Base-by-base conservation (phyloP, 2,113 vertebrate genomes). In the Istiophorus platypterus region DNA sequence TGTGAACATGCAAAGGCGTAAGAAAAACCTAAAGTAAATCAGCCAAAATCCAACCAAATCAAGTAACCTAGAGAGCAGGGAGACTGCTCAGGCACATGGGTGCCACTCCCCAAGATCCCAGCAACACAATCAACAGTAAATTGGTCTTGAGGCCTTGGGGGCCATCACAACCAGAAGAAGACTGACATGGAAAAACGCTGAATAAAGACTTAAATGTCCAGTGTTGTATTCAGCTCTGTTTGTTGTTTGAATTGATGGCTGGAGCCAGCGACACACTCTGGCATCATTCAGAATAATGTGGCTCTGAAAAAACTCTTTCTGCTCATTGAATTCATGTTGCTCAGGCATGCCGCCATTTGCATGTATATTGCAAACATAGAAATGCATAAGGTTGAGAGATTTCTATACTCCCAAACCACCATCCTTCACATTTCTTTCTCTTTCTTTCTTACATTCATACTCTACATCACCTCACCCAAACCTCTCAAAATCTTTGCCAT, bases 351-450 rank as follows among this genome's bases (percentile, higher is more conserved):
- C 26, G 39, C 74, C 74, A 92, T 93, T 94, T 94, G 88, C 90
- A 91, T 93, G 85, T 88, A 90, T 91, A 90, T 92, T 92, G 85
- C 90, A 89, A 78, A 80, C 81, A 84, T 54, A 89, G 82, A 89
- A 82, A 90, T 82, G 79, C 84, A 86, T 85, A 90, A 89, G 82
- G 82, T 76, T 88, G 72, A 85, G 72, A 82, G 82, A 75, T 86
- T 89, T 89, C 86, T 80, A 68, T 91, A 85, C 66, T 85, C 83
- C 83, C 68, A 62, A 89, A 82, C 71, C 72, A 34, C 54, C 66
- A 58, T 73, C 81, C 71, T 65, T 58, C 69, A 62, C 11, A 59
- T 78, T 63, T 52, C 31, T 58, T 64, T 71, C 52, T 67, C 37
- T 78, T 39, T 72, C 39, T 59, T 42, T 82, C 37, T 80, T 11